Evolutionary conservation across 2,888 invertebrate species (phyloP).

Genomic region (Gastrophysa polygoni): DNA sequence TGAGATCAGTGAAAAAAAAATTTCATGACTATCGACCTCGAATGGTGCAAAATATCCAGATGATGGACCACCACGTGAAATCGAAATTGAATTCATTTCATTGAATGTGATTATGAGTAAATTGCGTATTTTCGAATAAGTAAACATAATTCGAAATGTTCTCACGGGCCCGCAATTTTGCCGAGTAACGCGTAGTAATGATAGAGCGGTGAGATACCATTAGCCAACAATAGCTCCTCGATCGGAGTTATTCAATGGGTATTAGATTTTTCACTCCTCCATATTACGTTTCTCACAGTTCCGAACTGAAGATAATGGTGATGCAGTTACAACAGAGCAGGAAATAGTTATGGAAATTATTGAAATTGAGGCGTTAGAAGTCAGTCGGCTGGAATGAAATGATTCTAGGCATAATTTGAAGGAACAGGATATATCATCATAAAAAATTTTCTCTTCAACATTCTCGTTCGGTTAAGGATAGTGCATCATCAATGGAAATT

Average conservation of each 20-base stretch:
- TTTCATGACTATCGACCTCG: too few relatives aligned
- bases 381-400: not conserved
- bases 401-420: not conserved
- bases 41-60: too few relatives aligned
- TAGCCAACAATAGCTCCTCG: slow-evolving; percentile 15
- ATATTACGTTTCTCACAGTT: not conserved
- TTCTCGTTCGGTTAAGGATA: too few relatives aligned
- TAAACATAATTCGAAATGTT: slow-evolving; percentile 18
- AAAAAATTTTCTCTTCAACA: too few relatives aligned
- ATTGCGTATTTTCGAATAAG: slow-evolving; percentile 14
- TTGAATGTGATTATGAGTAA: slow-evolving; percentile 4
- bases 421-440: too few relatives aligned
- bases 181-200: slow-evolving; percentile 20
- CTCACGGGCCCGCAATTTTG: slow-evolving; percentile 20
- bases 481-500: too few relatives aligned
- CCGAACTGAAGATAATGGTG: not conserved
- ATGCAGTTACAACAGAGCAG: not conserved
- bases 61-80: not conserved
- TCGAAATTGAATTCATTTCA: not conserved
- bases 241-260: not conserved
- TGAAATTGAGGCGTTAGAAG: not conserved
- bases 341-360: not conserved
- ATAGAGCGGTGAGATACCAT: slow-evolving; percentile 22
- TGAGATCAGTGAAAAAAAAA: too few relatives aligned
- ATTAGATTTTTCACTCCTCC: not conserved